A percentile compares a stretch with the other conserved stretches of the same genome.
Conservation (phyloP, 1,140 invertebrate genomes). For the Conus betulinus region DNA sequence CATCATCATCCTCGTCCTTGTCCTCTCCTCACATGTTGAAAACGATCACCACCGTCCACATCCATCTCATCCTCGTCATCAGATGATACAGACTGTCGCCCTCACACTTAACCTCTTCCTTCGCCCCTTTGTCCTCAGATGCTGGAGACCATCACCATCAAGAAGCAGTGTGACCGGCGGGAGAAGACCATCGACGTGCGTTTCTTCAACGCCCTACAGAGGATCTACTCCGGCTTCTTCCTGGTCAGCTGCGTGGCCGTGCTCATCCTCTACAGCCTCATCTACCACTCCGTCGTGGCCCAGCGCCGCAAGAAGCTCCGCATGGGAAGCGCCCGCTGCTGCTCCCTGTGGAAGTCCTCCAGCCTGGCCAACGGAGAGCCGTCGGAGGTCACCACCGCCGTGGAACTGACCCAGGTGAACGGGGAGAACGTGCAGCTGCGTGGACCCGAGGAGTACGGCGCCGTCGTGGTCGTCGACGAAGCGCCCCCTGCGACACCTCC, state of each 20-base stretch:
- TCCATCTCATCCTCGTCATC: too few relatives aligned
- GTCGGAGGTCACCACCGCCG: conserved; percentile 44
- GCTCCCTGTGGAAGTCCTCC: conserved; percentile 47
- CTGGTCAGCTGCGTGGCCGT: conserved; percentile 51
- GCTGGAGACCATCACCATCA: background rate
- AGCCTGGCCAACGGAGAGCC: conserved; percentile 38
- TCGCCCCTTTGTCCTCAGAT: background rate
- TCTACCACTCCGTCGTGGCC: conserved; percentile 55
- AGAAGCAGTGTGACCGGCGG: conserved; percentile 35
- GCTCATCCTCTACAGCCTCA: conserved; percentile 52
- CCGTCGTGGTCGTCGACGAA: background rate
- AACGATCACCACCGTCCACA: background rate
- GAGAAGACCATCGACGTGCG: conserved; percentile 30
- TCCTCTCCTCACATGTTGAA: background rate
- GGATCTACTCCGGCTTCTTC: conserved; percentile 51
- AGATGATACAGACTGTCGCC: too few relatives aligned
- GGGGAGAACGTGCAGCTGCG: conserved; percentile 29
- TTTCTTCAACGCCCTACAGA: conserved; percentile 47
- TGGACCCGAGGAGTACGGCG: background rate
- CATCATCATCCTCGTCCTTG: background rate
- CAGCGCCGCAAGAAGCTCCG: conserved; percentile 50
- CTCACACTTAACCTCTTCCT: background rate
- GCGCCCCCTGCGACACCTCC: background rate
- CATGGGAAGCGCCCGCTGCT: conserved; percentile 44
- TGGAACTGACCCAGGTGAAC: conserved; percentile 54